Base-by-base conservation (phyloP, 2,113 vertebrate genomes). In the Ictalurus punctatus region DNA sequence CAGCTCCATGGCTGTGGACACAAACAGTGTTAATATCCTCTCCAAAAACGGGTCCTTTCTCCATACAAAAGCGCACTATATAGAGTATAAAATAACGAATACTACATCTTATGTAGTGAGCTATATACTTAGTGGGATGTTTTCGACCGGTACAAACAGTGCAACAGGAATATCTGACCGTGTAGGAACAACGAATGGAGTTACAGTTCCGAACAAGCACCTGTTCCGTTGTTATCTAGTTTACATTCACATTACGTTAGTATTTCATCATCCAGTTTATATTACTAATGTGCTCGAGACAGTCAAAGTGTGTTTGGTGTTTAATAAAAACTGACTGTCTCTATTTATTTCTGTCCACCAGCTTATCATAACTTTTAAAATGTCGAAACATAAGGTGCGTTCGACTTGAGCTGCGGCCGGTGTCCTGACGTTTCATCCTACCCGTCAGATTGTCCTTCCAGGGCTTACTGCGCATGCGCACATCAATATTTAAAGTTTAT, bases 1-100 rank as follows among this genome's bases (percentile, higher is more conserved):
- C 7, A 93, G 63, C 56, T 95, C 95, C 95, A 95, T 95, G 6
- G 1, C 2, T 25, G 48, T 40, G 17, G 23, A 34, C 63, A 61
- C 54, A 19, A 56, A 34, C 52, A 19, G 6, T 30, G 48, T 56
- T 81, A 17, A 81, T 56, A 30, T 81, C 78, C 6, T 56, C 78
- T 56, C 27, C 17, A 81, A 58, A 58, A 56, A 17, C 0, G 17
- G 0, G 27, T 80, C 27, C 27, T 54, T 54, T 58, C 52, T 56
- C 7, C 48, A n/a, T 3, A 81, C 16, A 19, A 52, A 14, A 27
- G 40, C 14, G 19, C 6, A 30, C 6, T 16, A 54, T 16, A 79
- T 16, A n/a, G 25, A 2, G 13, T 17, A 23, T 30, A 34, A 56
- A 80, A 54, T 9, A 80, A 30, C 78, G 14, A 2, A 14, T 23